Conservation (phyloP, 2,797 vertebrate genomes). For the Ctenosaura bakeri region DNA sequence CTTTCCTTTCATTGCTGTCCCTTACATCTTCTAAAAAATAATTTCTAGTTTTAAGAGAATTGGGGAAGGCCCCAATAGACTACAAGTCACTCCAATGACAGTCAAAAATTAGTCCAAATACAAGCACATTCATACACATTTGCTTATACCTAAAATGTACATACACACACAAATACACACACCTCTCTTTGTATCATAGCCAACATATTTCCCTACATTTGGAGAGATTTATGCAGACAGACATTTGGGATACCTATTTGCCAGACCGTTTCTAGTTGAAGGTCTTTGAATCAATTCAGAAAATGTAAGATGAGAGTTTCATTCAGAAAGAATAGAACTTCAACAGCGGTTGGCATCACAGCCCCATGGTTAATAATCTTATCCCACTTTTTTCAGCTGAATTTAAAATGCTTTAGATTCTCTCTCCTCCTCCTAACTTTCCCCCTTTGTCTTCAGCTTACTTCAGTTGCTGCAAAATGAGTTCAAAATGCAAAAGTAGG, state of each 20-base stretch:
- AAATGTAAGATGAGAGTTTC: background rate
- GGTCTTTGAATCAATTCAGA: conserved; percentile 21
- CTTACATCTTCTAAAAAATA: background rate
- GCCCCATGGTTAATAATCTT: too few species aligned
- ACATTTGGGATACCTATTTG: background rate
- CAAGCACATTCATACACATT: background rate
- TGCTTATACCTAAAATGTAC: too few species aligned
- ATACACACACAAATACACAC: background rate
- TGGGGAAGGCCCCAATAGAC: background rate
- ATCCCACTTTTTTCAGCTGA: too few species aligned
- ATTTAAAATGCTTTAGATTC: too few species aligned
- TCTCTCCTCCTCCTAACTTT: too few species aligned
- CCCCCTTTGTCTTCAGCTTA: too few species aligned
- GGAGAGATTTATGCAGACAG: background rate
- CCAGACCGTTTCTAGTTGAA: background rate
- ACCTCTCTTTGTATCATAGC: background rate
- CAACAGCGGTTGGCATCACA: background rate
- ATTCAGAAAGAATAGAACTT: background rate
- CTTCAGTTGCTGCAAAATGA: too few species aligned
- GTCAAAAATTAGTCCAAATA: background rate
- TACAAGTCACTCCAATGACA: background rate
- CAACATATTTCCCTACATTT: background rate
- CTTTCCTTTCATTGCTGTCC: background rate
- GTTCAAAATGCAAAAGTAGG: too few species aligned
- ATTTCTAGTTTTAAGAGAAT: background rate